Percentiles rank a stretch among this genome's conserved stretches.
Evolutionary conservation across 2,888 invertebrate genomes (phyloP).

Genomic region (Candidula unifasciata): DNA sequence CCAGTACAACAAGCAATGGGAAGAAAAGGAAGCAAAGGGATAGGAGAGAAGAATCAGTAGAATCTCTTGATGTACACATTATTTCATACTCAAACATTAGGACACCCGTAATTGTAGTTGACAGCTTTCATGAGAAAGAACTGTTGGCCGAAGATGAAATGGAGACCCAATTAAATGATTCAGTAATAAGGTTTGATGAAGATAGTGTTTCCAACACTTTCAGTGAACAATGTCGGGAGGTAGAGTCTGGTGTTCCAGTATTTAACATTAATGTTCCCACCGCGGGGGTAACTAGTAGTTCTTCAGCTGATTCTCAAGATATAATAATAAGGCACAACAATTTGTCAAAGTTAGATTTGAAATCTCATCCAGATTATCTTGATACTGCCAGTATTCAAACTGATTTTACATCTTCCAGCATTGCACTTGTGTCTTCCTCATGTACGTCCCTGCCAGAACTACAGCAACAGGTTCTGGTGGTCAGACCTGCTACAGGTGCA

Average conservation of each 20-base stretch:
- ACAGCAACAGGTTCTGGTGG: constrained; percentile 4
- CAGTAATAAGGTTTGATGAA: background rate
- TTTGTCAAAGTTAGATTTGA: background rate
- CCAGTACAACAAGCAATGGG: background rate
- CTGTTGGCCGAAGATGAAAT: background rate
- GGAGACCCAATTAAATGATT: constrained; percentile 31
- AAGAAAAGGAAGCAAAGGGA: background rate
- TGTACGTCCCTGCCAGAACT: background rate
- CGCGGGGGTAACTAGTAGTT: background rate
- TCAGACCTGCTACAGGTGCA: background rate
- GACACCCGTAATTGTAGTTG: constrained; percentile 1
- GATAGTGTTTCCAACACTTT: constrained; percentile 10
- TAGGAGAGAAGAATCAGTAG: background rate
- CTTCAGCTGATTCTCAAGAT: background rate
- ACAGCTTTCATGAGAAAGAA: background rate
- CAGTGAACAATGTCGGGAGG: background rate
- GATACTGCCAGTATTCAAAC: background rate
- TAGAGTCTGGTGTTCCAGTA: background rate
- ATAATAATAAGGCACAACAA: background rate
- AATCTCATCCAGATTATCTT: background rate
- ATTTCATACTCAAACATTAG: background rate
- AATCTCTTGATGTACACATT: background rate
- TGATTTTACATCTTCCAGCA: background rate
- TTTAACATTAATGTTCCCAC: no score
- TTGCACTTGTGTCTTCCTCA: background rate